These are phyloP conservation scores for Notospermus geniculatus DNA, from an alignment of 1,140 invertebrate species.

Conservation along the genomic window DNA sequence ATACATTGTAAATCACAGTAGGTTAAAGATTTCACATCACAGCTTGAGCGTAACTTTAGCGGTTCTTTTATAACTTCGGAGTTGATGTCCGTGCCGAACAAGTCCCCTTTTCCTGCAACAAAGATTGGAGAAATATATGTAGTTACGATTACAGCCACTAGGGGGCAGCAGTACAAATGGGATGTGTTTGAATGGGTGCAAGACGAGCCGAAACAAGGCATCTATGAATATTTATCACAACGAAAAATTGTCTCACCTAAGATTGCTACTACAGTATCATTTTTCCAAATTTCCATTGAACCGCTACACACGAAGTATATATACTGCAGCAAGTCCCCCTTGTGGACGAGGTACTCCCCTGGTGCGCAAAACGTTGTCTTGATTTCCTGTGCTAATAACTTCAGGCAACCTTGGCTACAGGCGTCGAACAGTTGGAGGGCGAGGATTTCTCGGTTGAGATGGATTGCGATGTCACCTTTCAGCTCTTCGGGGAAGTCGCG, in stretches of 20 bases:
- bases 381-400: conserved; percentile 44
- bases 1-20: conserved; percentile 96
- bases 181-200: too few relatives aligned
- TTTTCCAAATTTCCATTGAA: conserved; percentile 52
- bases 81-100: conserved; percentile 89
- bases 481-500: conserved; percentile 96
- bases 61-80: conserved; percentile 62
- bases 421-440: conserved; percentile 90
- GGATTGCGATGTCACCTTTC: conserved; percentile 90
- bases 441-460: conserved; percentile 90
- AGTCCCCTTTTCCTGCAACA: conserved; percentile 84
- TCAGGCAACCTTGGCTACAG: conserved; percentile 58
- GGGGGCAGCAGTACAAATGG: too few relatives aligned
- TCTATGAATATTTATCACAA: not conserved
- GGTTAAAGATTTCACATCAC: conserved; percentile 89
- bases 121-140: not conserved
- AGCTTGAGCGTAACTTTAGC: conserved; percentile 85
- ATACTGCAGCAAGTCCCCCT: conserved; percentile 51
- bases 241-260: conserved; percentile 35
- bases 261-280: conserved; percentile 53
- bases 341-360: conserved; percentile 50
- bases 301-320: conserved; percentile 54
- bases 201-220: too few relatives aligned
- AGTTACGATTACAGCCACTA: too few relatives aligned
- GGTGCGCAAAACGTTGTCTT: conserved; percentile 50